A percentile compares a stretch with the other conserved stretches of the same genome.
These are phyloP conservation scores for Phymorhynchus buccinoides DNA, from an alignment of 1,140 invertebrate genomes.

Conservation along the genomic window DNA sequence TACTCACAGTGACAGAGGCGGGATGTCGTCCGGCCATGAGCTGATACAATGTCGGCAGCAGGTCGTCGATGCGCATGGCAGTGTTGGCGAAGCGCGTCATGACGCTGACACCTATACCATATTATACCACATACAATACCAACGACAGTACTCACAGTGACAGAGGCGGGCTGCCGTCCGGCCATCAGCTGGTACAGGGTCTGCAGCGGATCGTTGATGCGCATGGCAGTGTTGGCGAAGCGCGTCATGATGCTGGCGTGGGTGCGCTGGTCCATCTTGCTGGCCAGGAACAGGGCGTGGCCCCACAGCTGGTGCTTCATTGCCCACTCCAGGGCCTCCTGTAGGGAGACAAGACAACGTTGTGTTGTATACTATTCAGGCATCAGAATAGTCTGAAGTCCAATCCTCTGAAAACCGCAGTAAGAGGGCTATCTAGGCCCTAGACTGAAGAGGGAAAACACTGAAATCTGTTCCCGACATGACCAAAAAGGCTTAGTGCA, in stretches of 20 bases:
- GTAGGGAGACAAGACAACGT: too few relatives aligned
- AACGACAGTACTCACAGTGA: slow-evolving; percentile 79
- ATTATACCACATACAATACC: too few relatives aligned
- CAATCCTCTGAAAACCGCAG: too few relatives aligned
- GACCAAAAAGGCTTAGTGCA: too few relatives aligned
- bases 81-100: slow-evolving; percentile 88
- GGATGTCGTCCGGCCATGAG: slow-evolving; percentile 89
- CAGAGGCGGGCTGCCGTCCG: slow-evolving; percentile 86
- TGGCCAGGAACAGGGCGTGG: slow-evolving; percentile 92
- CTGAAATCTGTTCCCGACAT: too few relatives aligned
- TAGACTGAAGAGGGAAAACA: too few relatives aligned
- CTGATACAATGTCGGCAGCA: slow-evolving; percentile 93
- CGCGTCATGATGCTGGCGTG: slow-evolving; percentile 88
- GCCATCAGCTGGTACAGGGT: slow-evolving; percentile 93
- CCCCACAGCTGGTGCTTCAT: slow-evolving; percentile 93
- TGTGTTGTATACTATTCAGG: too few relatives aligned
- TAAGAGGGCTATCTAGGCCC: too few relatives aligned
- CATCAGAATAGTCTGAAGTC: too few relatives aligned
- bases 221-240: slow-evolving; percentile 87
- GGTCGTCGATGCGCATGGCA: slow-evolving; percentile 87
- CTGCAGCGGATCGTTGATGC: slow-evolving; percentile 90
- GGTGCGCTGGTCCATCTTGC: slow-evolving; percentile 89
- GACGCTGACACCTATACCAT: too few relatives aligned
- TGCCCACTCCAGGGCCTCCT: slow-evolving; percentile 85
- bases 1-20: slow-evolving; percentile 84